Percentiles rank a stretch among this genome's conserved stretches.
These are phyloP conservation scores for Diachrysia chrysitis DNA, from an alignment of 2,888 invertebrate species.

Conservation along the genomic window DNA sequence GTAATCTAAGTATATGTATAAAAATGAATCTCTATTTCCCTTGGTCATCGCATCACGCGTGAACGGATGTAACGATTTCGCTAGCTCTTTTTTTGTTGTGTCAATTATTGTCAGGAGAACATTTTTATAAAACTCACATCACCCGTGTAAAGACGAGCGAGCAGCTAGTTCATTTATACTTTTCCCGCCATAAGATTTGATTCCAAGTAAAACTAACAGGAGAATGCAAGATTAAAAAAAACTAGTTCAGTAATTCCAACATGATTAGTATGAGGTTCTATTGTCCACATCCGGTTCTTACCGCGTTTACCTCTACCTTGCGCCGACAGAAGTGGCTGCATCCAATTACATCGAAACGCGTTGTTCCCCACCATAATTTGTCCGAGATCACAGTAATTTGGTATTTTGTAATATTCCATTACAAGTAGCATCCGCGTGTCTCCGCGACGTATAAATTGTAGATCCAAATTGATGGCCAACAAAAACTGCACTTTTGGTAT, in stretches of 20 bases:
- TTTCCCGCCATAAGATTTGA: not conserved
- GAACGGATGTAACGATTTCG: too few species aligned
- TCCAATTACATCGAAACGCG: conserved; percentile 80
- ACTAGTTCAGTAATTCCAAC: not conserved
- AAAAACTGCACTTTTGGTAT: conserved; percentile 56
- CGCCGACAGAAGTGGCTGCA: conserved; percentile 65
- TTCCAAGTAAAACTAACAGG: not conserved
- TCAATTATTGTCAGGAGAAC: too few species aligned
- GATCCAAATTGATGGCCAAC: conserved; percentile 46
- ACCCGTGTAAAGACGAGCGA: too few species aligned
- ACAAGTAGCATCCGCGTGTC: conserved; percentile 70
- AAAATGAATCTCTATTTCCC: too few species aligned
- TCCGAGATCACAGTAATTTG: conserved; percentile 81
- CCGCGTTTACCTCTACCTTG: conserved; percentile 59
- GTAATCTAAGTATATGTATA: too few species aligned
- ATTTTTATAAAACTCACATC: too few species aligned
- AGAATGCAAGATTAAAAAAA: not conserved
- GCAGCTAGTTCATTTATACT: too few species aligned
- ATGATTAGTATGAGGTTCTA: conserved; percentile 23
- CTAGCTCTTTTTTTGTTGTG: too few species aligned
- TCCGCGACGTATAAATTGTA: conserved; percentile 54
- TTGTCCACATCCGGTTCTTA: conserved; percentile 41
- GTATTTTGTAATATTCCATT: conserved; percentile 78
- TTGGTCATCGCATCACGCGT: too few species aligned
- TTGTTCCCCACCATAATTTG: conserved; percentile 77